phyloP scores from a whole-genome alignment of 2,888 invertebrate genomes.

The Lacanobia wlatinum region DNA sequence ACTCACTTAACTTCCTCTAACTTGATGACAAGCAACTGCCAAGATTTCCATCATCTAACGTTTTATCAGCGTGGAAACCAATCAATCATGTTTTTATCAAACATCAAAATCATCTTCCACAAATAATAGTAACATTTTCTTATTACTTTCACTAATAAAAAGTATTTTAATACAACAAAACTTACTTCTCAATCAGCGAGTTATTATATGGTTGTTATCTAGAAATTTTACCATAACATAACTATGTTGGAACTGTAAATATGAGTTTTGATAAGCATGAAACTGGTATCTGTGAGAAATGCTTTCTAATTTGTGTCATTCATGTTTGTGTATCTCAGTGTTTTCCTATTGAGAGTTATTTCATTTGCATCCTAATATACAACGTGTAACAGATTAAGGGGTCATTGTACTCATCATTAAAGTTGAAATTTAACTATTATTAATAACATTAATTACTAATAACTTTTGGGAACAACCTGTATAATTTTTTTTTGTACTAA shows the following conservation, averaged over 20 bases:
- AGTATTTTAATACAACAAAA: slow-evolving; percentile 25
- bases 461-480: no score
- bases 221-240: slow-evolving; percentile 30
- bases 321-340: slow-evolving; percentile 18
- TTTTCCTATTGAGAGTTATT: slow-evolving; percentile 12
- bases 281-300: slow-evolving; percentile 54
- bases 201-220: slow-evolving; percentile 42
- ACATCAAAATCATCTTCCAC: neutral
- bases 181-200: slow-evolving; percentile 18
- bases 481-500: no score
- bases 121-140: neutral
- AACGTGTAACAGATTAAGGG: no score
- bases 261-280: slow-evolving; percentile 36
- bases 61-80: slow-evolving; percentile 10
- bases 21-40: slow-evolving; percentile 9
- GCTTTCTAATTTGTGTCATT: slow-evolving; percentile 51
- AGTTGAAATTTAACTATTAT: no score
- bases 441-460: no score
- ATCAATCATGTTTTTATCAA: slow-evolving; percentile 20
- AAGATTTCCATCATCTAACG: neutral
- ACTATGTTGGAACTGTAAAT: slow-evolving; percentile 38
- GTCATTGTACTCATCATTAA: no score
- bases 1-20: slow-evolving; percentile 4
- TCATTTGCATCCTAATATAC: neutral
- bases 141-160: slow-evolving; percentile 51